Conservation (phyloP, 2,888 invertebrate species). For the Thymelicus lineola region DNA sequence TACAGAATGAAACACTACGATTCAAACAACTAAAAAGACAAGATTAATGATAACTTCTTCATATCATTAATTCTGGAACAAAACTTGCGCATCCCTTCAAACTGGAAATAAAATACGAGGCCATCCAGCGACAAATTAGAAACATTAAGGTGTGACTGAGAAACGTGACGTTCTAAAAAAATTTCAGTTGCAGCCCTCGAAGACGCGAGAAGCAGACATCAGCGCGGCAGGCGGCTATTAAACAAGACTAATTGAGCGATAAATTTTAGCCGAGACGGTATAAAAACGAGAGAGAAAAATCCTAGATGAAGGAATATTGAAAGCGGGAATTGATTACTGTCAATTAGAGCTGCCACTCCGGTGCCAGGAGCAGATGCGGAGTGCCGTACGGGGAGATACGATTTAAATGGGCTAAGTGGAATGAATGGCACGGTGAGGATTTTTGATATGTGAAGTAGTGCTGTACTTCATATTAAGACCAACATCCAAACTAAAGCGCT, state of each 20-base stretch:
- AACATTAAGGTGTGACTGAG: conserved; percentile 34
- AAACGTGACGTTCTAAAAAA: conserved; percentile 37
- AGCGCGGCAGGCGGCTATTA: conserved; percentile 85
- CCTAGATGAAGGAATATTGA: conserved; percentile 80
- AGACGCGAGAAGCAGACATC: conserved; percentile 82
- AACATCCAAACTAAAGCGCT: conserved; percentile 1
- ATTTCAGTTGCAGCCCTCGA: conserved; percentile 66
- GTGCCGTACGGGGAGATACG: conserved; percentile 27
- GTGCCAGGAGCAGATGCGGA: conserved; percentile 72
- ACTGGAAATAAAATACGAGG: conserved; percentile 12
- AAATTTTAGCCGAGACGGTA: conserved; percentile 82
- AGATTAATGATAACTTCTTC: not conserved
- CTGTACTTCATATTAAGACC: conserved; percentile 10
- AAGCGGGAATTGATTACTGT: conserved; percentile 84
- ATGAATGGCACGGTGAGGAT: conserved; percentile 30
- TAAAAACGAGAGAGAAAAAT: conserved; percentile 80
- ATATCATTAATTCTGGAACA: not conserved
- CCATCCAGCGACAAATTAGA: conserved; percentile 30
- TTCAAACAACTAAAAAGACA: not conserved
- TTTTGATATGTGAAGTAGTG: conserved; percentile 31
- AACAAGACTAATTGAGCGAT: conserved; percentile 86
- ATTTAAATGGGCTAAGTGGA: conserved; percentile 32
- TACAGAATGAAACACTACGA: no score
- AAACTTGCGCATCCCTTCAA: conserved; percentile 21
- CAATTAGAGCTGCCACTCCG: conserved; percentile 76